A percentile compares a stretch with the other conserved stretches of the same genome.
Evolutionary conservation across 2,113 vertebrate genomes (phyloP).

Genomic region (Cryptotis parvus): DNA sequence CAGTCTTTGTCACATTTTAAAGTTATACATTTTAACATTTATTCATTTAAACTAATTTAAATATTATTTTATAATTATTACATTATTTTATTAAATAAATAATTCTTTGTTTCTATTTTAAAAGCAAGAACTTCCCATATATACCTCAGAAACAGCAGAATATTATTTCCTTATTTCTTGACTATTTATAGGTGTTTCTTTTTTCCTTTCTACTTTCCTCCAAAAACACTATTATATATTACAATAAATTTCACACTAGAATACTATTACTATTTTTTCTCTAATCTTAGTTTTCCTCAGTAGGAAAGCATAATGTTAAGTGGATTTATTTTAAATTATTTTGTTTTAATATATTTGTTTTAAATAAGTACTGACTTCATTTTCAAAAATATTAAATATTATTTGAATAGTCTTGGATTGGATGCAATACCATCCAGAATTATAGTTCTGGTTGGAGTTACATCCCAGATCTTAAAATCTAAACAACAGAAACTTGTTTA

Average conservation of each 20-base stretch:
- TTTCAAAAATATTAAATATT: conserved; percentile 37
- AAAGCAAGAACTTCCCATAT: neutral
- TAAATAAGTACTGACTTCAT: conserved; percentile 34
- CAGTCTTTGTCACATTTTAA: neutral
- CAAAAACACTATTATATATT: neutral
- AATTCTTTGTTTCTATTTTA: neutral
- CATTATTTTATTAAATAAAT: neutral
- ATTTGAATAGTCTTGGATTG: neutral
- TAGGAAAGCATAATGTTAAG: neutral
- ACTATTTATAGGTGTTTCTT: conserved; percentile 5
- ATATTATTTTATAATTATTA: neutral
- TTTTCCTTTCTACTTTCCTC: neutral
- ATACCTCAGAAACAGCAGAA: neutral
- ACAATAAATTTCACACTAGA: neutral
- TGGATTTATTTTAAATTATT: conserved; percentile 39
- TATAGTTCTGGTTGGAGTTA: neutral
- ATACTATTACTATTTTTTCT: conserved; percentile 17
- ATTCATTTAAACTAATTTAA: neutral
- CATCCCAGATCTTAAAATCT: conserved; percentile 23
- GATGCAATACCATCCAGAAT: neutral
- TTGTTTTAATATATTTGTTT: conserved; percentile 13
- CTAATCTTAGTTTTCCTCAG: neutral
- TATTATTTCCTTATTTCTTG: neutral
- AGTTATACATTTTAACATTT: neutral
- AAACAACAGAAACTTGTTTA: neutral